A percentile compares a stretch with the other conserved stretches of the same genome.
These are phyloP conservation scores for Mongoloraphidia duomilia DNA, from an alignment of 2,888 invertebrate genomes.

Conservation along the genomic window DNA sequence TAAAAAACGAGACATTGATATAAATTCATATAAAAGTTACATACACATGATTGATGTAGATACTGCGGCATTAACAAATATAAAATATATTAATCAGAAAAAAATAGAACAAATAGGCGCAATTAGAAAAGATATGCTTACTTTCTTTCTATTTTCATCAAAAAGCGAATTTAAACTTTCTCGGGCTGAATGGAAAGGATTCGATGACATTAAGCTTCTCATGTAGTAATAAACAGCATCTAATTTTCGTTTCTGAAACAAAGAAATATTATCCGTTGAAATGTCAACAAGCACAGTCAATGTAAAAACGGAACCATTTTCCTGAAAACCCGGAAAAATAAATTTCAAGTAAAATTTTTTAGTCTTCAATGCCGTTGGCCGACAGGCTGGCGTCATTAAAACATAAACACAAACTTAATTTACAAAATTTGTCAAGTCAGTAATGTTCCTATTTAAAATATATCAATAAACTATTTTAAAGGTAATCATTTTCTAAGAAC, in stretches of 20 bases:
- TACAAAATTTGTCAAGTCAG: too few relatives aligned
- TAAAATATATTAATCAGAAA: conserved; percentile 4
- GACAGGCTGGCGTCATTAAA: too few relatives aligned
- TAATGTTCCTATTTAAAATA: too few relatives aligned
- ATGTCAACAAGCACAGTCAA: too few relatives aligned
- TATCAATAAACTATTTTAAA: too few relatives aligned
- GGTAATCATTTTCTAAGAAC: too few relatives aligned
- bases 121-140: conserved; percentile 24
- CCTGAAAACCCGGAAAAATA: too few relatives aligned
- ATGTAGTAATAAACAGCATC: conserved; percentile 96
- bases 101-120: conserved; percentile 11
- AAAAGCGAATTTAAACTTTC: conserved; percentile 78
- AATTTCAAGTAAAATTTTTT: too few relatives aligned
- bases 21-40: conserved; percentile 18
- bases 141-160: conserved; percentile 87
- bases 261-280: conserved; percentile 9
- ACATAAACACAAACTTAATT: too few relatives aligned
- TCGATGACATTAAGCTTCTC: conserved; percentile 87
- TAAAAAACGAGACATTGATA: too few relatives aligned
- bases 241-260: conserved; percentile 70
- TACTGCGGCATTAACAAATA: conserved; percentile 34
- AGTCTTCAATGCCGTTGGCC: too few relatives aligned
- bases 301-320: too few relatives aligned
- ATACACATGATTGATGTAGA: conserved; percentile 41
- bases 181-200: conserved; percentile 83